Evolutionary conservation across 1,140 invertebrate genomes (phyloP).

Genomic region (Carposina sasakii): DNA sequence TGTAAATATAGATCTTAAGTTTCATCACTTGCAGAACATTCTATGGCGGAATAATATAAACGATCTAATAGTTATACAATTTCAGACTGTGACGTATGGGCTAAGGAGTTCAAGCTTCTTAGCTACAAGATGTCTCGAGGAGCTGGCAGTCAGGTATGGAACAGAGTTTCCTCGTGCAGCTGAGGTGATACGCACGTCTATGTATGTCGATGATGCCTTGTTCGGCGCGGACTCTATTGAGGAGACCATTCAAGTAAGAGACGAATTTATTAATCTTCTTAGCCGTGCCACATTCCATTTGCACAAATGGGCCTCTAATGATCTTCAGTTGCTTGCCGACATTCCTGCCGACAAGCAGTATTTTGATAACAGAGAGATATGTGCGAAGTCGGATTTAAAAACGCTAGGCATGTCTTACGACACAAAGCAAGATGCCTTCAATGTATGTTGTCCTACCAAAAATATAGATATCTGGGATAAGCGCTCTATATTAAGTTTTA

Average conservation of each 20-base stretch:
- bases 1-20: background rate
- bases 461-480: constrained; percentile 4
- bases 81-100: constrained; percentile 25
- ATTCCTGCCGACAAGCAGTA: background rate
- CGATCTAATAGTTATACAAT: background rate
- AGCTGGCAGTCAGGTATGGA: background rate
- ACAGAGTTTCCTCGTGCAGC: background rate
- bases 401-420: constrained; percentile 8
- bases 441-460: background rate
- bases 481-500: constrained; percentile 17
- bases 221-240: background rate
- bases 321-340: background rate
- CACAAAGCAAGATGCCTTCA: constrained; percentile 1
- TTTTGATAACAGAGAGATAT: background rate
- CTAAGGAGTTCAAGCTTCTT: constrained; percentile 15
- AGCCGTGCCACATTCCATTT: constrained; percentile 1
- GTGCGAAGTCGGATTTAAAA: background rate
- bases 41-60: constrained; percentile 2
- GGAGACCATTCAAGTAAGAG: background rate
- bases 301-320: constrained; percentile 13
- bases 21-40: background rate
- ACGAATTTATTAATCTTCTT: background rate
- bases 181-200: background rate
- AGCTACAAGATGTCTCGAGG: constrained; percentile 20
- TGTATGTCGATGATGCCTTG: constrained; percentile 6